A percentile compares a stretch with the other conserved stretches of the same genome.
Evolutionary conservation across 2,888 invertebrate species (phyloP).

Genomic region (Lasioglossum vierecki): DNA sequence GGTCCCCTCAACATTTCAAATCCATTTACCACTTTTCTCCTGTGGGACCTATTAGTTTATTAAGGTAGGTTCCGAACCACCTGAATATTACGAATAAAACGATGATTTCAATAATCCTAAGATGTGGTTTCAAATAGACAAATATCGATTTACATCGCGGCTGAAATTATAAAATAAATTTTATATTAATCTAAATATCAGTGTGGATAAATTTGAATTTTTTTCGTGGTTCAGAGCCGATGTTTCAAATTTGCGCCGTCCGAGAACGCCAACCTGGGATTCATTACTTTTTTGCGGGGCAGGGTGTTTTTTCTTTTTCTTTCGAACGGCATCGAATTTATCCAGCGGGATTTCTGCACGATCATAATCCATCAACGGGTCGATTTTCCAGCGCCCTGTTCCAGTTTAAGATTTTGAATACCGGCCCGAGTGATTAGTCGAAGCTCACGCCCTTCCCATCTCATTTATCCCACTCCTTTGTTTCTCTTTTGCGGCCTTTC

Average conservation of each 20-base stretch:
- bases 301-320: background rate
- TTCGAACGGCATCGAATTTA: constrained; percentile 10
- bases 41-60: no score
- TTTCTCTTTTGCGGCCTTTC: constrained; percentile 56
- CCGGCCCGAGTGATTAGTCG: constrained; percentile 47
- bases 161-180: no score
- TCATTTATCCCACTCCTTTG: constrained; percentile 52
- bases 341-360: background rate
- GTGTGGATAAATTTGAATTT: no score
- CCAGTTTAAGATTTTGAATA: constrained; percentile 45
- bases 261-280: background rate
- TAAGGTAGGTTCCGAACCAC: no score
- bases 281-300: constrained; percentile 1
- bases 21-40: no score
- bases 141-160: no score
- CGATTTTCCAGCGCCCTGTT: constrained; percentile 12
- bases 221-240: background rate
- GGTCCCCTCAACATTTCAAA: no score
- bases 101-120: no score
- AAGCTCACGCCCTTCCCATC: constrained; percentile 47
- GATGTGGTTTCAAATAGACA: no score
- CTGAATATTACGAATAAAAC: no score
- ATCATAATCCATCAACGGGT: background rate
- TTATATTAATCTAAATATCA: no score
- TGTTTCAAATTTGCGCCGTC: background rate